Evolutionary conservation across 2,797 vertebrate species (phyloP).

Genomic region (Sphenopsis melanotis): DNA sequence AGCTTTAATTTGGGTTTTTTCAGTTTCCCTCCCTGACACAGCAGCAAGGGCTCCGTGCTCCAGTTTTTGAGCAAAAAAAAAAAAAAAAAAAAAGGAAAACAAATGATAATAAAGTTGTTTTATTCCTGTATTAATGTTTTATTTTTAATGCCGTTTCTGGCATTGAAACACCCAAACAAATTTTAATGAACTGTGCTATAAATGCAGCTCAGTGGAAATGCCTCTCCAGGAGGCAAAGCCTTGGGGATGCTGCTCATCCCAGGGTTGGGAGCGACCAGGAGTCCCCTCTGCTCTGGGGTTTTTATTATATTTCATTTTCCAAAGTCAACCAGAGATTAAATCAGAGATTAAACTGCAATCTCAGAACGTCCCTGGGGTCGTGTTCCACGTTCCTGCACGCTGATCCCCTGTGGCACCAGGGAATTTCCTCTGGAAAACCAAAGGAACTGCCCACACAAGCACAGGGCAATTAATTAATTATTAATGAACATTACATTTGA

Average conservation of each 20-base stretch:
- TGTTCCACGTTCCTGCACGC: neutral
- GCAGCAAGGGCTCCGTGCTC: neutral
- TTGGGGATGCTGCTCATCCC: too few relatives aligned
- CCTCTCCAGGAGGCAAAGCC: too few relatives aligned
- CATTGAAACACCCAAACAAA: too few relatives aligned
- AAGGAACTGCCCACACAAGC: neutral
- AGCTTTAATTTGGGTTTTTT: neutral
- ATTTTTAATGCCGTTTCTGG: too few relatives aligned
- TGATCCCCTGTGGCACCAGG: neutral
- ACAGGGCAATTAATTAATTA: neutral
- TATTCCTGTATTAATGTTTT: neutral
- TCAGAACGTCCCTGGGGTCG: neutral
- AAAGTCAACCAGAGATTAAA: neutral
- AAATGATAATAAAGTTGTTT: neutral
- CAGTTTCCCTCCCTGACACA: too few relatives aligned
- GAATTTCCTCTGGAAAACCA: constrained; percentile 35
- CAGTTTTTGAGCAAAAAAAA: too few relatives aligned
- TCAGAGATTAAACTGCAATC: neutral
- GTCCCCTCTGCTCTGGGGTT: too few relatives aligned
- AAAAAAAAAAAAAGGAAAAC: rapidly evolving
- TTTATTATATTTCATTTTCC: neutral
- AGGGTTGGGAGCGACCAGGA: neutral
- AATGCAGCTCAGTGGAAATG: too few relatives aligned
- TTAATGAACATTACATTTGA: neutral
- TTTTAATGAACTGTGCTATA: too few relatives aligned